Evolutionary conservation across 2,113 vertebrate species (phyloP).

Genomic region (Capreolus pygargus): DNA sequence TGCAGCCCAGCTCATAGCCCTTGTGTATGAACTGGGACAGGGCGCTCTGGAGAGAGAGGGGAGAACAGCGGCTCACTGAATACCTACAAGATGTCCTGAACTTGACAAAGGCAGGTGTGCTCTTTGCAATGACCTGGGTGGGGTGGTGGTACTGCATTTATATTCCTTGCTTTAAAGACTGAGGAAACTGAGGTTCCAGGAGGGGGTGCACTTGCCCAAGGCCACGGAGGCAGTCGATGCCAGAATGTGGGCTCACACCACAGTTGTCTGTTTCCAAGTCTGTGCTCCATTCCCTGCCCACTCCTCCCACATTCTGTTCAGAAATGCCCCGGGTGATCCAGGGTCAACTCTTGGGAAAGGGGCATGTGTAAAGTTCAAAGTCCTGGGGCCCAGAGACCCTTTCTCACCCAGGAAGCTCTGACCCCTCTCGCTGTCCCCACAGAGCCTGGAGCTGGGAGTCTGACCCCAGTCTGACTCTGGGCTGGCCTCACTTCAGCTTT

Average conservation of each 20-base stretch:
- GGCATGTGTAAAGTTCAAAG: neutral
- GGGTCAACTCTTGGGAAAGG: neutral
- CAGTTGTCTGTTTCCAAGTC: neutral
- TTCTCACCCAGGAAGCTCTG: neutral
- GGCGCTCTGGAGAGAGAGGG: neutral
- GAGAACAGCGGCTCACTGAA: neutral
- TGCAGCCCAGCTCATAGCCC: neutral
- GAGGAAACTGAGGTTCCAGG: neutral
- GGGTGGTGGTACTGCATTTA: neutral
- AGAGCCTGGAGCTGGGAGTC: neutral
- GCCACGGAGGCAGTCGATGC: neutral
- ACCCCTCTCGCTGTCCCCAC: no score
- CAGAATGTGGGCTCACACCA: neutral
- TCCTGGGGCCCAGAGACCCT: neutral
- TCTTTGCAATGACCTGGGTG: neutral
- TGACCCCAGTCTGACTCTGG: neutral
- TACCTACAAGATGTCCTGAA: neutral
- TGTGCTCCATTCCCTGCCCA: neutral
- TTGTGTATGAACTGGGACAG: rapidly evolving
- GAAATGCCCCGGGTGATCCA: neutral
- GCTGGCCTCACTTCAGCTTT: neutral
- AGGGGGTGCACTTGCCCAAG: neutral
- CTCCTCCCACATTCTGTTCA: neutral
- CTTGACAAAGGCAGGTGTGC: neutral
- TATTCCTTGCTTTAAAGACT: neutral